A percentile compares a stretch with the other conserved stretches of the same genome.
phyloP scores from a whole-genome alignment of 2,797 vertebrate genomes.

The Poeciliopsis turneri region DNA sequence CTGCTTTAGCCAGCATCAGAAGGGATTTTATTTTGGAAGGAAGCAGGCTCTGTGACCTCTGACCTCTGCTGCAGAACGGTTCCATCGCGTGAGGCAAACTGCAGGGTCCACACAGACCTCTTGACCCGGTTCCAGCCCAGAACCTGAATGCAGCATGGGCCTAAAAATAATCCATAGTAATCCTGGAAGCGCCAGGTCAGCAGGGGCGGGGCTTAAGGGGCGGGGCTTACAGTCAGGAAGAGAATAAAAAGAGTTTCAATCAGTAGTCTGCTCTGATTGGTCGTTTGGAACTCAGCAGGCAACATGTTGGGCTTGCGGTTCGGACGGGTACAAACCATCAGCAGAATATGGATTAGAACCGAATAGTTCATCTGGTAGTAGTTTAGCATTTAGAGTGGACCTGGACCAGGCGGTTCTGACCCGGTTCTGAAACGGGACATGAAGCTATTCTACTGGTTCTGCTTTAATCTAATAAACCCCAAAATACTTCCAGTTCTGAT shows the following conservation, averaged over 20 bases:
- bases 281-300: too few relatives aligned
- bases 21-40: not conserved
- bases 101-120: not conserved
- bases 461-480: not conserved
- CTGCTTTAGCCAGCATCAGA: not conserved
- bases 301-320: not conserved
- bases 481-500: not conserved
- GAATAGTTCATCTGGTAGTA: not conserved
- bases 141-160: not conserved
- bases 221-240: not conserved
- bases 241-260: too few relatives aligned
- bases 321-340: not conserved
- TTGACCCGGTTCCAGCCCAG: constrained; percentile 8
- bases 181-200: constrained; percentile 33
- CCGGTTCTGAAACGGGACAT: not conserved
- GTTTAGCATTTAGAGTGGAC: too few relatives aligned
- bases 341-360: not conserved
- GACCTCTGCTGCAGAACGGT: not conserved
- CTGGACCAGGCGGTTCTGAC: not conserved
- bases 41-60: not conserved
- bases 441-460: not conserved
- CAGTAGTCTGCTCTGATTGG: not conserved
- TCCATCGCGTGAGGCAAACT: constrained; percentile 1
- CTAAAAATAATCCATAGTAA: constrained; percentile 38
- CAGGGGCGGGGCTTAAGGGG: not conserved